phyloP scores from a whole-genome alignment of 1,140 invertebrate species.

The Amphibalanus amphitrite region DNA sequence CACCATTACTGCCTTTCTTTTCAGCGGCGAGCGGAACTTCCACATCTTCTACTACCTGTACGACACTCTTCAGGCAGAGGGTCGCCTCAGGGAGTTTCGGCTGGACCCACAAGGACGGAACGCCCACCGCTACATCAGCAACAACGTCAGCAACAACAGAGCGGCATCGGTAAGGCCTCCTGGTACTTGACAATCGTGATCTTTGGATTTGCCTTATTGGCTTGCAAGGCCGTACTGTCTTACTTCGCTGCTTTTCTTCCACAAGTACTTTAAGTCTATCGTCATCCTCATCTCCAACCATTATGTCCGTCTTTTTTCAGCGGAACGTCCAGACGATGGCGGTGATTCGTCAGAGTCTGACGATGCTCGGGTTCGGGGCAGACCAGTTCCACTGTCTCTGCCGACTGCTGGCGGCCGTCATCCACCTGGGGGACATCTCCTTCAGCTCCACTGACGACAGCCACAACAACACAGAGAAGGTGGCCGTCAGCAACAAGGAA shows the following conservation, averaged over 20 bases:
- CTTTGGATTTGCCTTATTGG: too few relatives aligned
- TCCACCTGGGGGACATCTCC: constrained; percentile 62
- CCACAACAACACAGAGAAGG: constrained; percentile 46
- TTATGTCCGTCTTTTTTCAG: too few relatives aligned
- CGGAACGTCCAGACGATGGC: not conserved
- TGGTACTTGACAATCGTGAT: too few relatives aligned
- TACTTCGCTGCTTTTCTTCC: too few relatives aligned
- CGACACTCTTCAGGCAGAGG: constrained; percentile 50
- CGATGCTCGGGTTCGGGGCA: constrained; percentile 48
- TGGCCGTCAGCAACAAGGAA: constrained; percentile 21
- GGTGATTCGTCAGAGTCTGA: constrained; percentile 33
- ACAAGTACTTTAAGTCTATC: too few relatives aligned
- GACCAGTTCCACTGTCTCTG: constrained; percentile 57
- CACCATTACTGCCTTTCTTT: too few relatives aligned
- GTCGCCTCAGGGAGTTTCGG: constrained; percentile 36
- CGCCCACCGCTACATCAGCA: too few relatives aligned
- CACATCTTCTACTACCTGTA: constrained; percentile 74
- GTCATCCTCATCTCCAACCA: too few relatives aligned
- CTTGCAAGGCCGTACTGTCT: too few relatives aligned
- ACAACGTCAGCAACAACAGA: too few relatives aligned
- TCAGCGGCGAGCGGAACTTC: constrained; percentile 62
- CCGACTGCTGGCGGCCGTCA: constrained; percentile 50
- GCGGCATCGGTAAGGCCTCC: too few relatives aligned
- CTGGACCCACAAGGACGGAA: too few relatives aligned
- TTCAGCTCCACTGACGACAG: constrained; percentile 44